phyloP scores from a whole-genome alignment of 2,113 vertebrate species.

The Spermophilus dauricus region DNA sequence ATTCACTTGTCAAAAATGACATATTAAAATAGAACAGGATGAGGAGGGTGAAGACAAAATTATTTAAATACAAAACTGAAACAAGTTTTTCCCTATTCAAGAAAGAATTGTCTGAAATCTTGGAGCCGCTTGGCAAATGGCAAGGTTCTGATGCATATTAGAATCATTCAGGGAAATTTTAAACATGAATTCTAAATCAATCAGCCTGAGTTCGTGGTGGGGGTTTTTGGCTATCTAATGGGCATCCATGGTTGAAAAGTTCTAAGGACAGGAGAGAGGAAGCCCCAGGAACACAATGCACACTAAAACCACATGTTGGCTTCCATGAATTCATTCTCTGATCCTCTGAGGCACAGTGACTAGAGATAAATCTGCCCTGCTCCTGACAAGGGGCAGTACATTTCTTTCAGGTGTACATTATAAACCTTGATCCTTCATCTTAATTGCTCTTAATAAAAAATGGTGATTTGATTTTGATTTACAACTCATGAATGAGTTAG shows the following conservation, averaged over 20 bases:
- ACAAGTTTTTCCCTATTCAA: not conserved
- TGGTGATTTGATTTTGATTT: not conserved
- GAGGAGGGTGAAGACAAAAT: too few relatives aligned
- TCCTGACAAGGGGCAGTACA: not conserved
- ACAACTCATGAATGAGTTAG: not conserved
- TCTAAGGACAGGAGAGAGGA: not conserved
- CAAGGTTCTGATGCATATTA: not conserved
- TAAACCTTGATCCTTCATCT: not conserved
- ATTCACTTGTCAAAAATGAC: conserved; percentile 7
- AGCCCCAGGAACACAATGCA: not conserved
- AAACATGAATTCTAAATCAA: conserved; percentile 8
- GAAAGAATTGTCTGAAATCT: not conserved
- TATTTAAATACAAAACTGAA: conserved; percentile 18
- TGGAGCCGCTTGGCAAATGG: not conserved
- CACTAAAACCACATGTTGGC: not conserved
- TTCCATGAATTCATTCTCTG: not conserved
- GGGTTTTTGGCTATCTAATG: not conserved
- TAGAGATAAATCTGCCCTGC: not conserved
- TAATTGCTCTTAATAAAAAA: not conserved
- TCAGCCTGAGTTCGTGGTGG: not conserved
- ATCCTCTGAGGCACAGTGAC: not conserved
- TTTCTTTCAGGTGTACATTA: not conserved
- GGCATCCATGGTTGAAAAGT: not conserved
- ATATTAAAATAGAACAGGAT: not conserved
- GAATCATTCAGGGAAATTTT: not conserved